Base-by-base conservation (phyloP, 2,888 invertebrate genomes). In the Phlogophora meticulosa region DNA sequence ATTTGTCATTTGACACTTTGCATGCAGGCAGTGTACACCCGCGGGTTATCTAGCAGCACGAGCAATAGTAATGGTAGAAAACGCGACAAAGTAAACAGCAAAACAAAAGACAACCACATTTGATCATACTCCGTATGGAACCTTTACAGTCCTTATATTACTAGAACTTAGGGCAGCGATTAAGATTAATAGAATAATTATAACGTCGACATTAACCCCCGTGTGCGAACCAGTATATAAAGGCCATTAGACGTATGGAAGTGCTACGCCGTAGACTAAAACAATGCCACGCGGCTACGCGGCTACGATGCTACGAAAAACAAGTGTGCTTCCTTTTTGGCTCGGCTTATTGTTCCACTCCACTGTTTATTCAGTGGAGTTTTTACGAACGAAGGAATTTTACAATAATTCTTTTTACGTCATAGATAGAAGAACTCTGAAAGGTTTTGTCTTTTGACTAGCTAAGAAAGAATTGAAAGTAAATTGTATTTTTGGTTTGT, bases 231-330 rank as follows among this genome's bases (percentile, higher is more conserved):
- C 46, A 86, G 88, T 86, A 88, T 89, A 86, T 82, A 85, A 84
- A 84, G 83, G 81, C 83, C 82, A 80, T 76, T 72, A 74, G 65
- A 80, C 67, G 62, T 66, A 57, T 72, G 48, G 34, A 52, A 67
- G 59, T 77, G 80, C 85, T 85, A 81, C 83, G 81, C 77, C 78
- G 78, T 79, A 81, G 83, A 63, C 75, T 78, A 78, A 78, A 71
- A 82, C 79, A 81, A 80, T 79, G 76, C 83, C 79, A 85, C 81
- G 79, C 57, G 61, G 76, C 82, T 81, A 87, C 82, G 80, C 60
- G 66, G 68, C 80, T 85, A 81, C 85, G 83, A 60, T 68, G 77
- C 85, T 83, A 85, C 84, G 84, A 78, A 83, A 84, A 72, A 81
- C 75, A 77, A 85, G 78, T 75, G 79, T 67, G 60, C 70, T 83